Percentiles rank a stretch among this genome's conserved stretches.
Conservation (phyloP, 2,888 invertebrate species). For the Magallana nippona region DNA sequence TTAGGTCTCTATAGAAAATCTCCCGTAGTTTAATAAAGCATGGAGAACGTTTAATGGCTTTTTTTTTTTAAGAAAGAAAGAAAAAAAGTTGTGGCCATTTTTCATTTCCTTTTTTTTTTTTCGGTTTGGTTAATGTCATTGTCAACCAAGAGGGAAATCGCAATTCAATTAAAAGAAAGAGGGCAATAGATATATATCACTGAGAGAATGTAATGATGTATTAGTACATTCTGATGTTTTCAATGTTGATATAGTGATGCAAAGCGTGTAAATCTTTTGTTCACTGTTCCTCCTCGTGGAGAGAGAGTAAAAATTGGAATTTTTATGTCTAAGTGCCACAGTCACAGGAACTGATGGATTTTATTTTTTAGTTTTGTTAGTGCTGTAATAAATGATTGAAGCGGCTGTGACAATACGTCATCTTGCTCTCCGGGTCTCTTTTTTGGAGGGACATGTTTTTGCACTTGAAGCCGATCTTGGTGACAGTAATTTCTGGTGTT, state of each 20-base stretch:
- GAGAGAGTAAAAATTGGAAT: too few species aligned
- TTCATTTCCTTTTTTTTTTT: not conserved
- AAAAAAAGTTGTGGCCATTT: not conserved
- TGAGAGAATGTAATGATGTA: too few species aligned
- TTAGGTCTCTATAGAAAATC: not conserved
- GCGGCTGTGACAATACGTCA: not conserved
- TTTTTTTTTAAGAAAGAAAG: not conserved
- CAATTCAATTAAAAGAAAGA: too few species aligned
- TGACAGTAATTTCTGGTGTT: not conserved
- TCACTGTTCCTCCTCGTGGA: too few species aligned
- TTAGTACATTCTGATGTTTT: too few species aligned
- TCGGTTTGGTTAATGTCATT: too few species aligned
- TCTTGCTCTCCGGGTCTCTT: not conserved
- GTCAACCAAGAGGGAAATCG: too few species aligned
- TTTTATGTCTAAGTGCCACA: too few species aligned
- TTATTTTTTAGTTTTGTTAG: not conserved
- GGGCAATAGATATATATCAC: too few species aligned
- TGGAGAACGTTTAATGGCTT: not conserved
- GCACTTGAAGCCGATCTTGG: slow-evolving; percentile 1
- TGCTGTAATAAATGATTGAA: not conserved
- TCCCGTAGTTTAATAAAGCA: slow-evolving; percentile 1
- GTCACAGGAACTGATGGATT: too few species aligned
- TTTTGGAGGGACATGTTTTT: slow-evolving; percentile 14
- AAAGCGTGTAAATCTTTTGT: too few species aligned
- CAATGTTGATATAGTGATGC: too few species aligned